phyloP scores from a whole-genome alignment of 2,113 vertebrate species.

The Vireo altiloquus region DNA sequence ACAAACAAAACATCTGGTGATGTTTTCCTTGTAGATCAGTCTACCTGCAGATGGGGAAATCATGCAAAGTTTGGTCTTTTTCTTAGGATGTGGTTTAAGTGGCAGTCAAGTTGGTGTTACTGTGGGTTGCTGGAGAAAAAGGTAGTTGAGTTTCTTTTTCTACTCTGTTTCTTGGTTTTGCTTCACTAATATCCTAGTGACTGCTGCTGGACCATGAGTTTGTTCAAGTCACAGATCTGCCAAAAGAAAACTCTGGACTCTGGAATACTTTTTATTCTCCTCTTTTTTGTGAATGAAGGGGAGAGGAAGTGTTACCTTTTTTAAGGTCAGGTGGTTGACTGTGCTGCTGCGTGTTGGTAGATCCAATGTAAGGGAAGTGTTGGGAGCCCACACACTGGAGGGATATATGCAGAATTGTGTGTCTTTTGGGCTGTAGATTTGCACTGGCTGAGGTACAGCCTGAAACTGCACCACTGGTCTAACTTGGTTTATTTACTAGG shows the following conservation, averaged over 20 bases:
- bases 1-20: neutral
- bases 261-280: no score
- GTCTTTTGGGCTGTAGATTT: neutral
- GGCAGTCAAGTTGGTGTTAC: neutral
- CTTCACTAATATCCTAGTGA: neutral
- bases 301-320: neutral
- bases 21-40: neutral
- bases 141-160: neutral
- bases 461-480: neutral
- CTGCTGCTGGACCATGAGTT: neutral
- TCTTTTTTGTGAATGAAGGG: neutral
- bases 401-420: neutral
- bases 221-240: neutral
- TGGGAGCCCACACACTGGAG: neutral
- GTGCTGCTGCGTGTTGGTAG: neutral
- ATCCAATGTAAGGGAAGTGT: rapidly evolving
- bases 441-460: neutral
- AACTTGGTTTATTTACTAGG: neutral
- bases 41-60: neutral
- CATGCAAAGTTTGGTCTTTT: neutral
- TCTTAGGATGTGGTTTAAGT: neutral
- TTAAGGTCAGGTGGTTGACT: neutral
- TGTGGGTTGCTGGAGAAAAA: neutral
- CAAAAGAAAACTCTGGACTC: neutral
- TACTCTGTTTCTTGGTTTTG: neutral